phyloP scores from a whole-genome alignment of 2,888 invertebrate species.

The Ormyrus thymus region DNA sequence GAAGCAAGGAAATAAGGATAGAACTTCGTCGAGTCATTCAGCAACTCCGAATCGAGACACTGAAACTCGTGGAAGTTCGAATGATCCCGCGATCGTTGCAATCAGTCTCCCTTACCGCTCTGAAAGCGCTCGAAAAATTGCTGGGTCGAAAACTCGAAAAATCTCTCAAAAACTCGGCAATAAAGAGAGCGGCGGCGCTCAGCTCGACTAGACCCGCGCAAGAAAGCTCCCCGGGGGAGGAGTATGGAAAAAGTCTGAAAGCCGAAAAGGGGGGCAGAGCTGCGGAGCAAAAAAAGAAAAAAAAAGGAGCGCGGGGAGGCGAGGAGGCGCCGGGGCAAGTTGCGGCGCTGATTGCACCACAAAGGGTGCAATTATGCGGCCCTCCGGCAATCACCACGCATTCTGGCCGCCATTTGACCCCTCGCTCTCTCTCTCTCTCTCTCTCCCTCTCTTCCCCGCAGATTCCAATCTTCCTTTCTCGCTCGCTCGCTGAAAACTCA shows the following conservation, averaged over 20 bases:
- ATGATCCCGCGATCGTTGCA: too few species aligned
- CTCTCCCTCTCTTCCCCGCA: slow-evolving; percentile 49
- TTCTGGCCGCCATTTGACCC: slow-evolving; percentile 74
- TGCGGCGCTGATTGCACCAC: slow-evolving; percentile 75
- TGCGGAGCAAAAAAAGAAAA: not conserved
- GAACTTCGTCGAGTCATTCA: too few species aligned
- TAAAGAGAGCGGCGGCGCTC: not conserved
- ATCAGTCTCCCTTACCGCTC: too few species aligned
- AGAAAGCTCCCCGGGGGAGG: not conserved
- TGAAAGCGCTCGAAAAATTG: too few species aligned
- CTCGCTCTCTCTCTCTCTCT: slow-evolving; percentile 53
- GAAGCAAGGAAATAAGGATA: too few species aligned
- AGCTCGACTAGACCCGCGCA: not conserved
- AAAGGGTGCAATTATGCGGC: slow-evolving; percentile 76
- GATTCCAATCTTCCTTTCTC: slow-evolving; percentile 5
- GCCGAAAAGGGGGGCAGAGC: slow-evolving; percentile 14
- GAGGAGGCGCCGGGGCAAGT: slow-evolving; percentile 64
- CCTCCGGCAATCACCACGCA: slow-evolving; percentile 75
- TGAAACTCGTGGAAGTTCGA: too few species aligned
- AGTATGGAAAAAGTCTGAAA: not conserved
- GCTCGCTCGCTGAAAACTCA: slow-evolving; percentile 53
- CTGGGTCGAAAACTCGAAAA: too few species aligned
- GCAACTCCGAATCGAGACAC: too few species aligned
- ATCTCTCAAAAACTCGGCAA: too few species aligned
- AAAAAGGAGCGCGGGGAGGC: slow-evolving; percentile 1